Conservation (phyloP, 2,888 invertebrate genomes). For the Tenodera sinensis region DNA sequence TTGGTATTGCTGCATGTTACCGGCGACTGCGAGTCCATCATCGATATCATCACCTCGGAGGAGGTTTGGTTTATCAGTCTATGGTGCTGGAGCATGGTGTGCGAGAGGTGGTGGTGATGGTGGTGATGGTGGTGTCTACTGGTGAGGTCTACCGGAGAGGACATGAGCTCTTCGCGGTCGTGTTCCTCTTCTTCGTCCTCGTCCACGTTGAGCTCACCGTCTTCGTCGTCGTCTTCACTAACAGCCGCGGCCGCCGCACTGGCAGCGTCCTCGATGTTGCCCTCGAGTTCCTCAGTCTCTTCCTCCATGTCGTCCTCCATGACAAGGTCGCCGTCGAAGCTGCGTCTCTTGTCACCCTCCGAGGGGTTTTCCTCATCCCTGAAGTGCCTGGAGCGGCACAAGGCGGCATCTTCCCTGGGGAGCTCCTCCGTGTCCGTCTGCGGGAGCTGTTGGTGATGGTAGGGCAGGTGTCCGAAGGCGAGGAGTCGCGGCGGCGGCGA, state of each 20-base stretch:
- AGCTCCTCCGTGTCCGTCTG: not conserved
- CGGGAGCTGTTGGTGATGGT: not conserved
- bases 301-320: slow-evolving; percentile 19
- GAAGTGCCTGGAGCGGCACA: not conserved
- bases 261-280: not conserved
- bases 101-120: not conserved
- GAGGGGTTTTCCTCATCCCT: not conserved
- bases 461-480: slow-evolving; percentile 15
- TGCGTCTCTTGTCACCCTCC: not conserved
- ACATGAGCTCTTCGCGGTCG: slow-evolving; percentile 10
- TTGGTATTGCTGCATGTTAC: slow-evolving; percentile 14
- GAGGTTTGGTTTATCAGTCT: slow-evolving; percentile 1
- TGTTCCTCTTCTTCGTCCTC: slow-evolving; percentile 30
- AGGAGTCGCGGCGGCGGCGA: slow-evolving; percentile 15
- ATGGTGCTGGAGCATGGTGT: slow-evolving; percentile 8
- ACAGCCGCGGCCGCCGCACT: not conserved
- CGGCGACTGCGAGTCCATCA: not conserved
- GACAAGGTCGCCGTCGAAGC: not conserved
- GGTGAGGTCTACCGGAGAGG: slow-evolving; percentile 32
- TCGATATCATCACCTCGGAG: not conserved
- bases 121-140: slow-evolving; percentile 19
- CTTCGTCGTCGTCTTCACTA: slow-evolving; percentile 18
- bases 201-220: slow-evolving; percentile 27
- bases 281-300: not conserved
- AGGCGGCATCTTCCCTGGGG: not conserved